phyloP scores from a whole-genome alignment of 2,113 vertebrate genomes.

The Narcine bancroftii region DNA sequence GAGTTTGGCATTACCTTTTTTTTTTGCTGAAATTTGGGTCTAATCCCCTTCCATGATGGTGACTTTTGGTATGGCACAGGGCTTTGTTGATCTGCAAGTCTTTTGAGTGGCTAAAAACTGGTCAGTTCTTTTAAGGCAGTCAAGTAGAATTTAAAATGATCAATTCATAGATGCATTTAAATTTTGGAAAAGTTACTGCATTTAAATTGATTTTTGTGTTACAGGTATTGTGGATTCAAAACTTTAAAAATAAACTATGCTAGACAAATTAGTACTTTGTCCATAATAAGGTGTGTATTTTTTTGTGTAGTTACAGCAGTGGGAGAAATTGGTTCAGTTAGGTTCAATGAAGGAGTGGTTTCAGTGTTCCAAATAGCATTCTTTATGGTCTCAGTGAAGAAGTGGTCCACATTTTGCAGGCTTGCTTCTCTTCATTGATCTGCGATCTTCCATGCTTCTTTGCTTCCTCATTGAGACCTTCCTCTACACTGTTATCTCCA shows the following conservation, averaged over 20 bases:
- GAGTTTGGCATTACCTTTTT: background rate
- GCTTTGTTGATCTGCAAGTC: background rate
- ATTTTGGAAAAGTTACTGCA: background rate
- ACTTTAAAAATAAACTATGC: too few species aligned
- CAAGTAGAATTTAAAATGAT: background rate
- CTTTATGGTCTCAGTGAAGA: background rate
- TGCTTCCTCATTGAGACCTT: too few species aligned
- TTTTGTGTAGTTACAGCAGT: too few species aligned
- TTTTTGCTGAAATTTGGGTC: background rate
- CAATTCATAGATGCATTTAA: background rate
- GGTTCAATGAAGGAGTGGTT: too few species aligned
- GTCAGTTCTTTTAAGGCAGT: background rate
- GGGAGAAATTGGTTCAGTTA: too few species aligned
- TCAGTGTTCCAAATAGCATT: background rate
- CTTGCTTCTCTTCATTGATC: too few species aligned
- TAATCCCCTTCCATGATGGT: background rate
- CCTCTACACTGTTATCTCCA: too few species aligned
- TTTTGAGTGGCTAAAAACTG: background rate
- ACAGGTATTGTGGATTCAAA: background rate
- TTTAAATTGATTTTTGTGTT: background rate
- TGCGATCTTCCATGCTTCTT: too few species aligned
- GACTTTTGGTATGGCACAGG: background rate
- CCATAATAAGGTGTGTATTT: too few species aligned
- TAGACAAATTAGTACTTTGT: background rate
- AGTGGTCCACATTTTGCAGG: background rate